Base-by-base conservation (phyloP, 2,797 vertebrate species). In the Sternarchorhynchus goeldii region DNA sequence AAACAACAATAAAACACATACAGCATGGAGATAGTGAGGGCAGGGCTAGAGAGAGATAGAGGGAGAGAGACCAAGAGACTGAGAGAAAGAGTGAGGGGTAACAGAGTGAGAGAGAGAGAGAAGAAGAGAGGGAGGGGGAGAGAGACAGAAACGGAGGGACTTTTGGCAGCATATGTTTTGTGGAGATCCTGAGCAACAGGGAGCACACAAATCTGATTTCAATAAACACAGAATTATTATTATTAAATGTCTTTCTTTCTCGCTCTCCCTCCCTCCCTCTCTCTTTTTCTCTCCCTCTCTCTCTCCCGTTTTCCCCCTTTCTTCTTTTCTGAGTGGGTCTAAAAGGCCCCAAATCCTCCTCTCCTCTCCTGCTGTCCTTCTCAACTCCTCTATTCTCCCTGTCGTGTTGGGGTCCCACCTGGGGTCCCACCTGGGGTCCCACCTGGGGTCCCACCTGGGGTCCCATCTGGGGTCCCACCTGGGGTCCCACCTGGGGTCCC, bases 151-250 rank as follows among this genome's bases (percentile, higher is more conserved):
- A 20, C 25, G 25, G 25, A 25, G 25, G 67, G 57, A 32, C 58
- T 73, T 36, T 36, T 66, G 41, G n/a, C 68, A 29, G 72, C 10
- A 67, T 21, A 25, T 50, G n/a, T 62, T 57, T 50, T 50, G 45
- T 14, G 10, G 10, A 50, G 45, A 10, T 50, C 56, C 36, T 67
- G 50, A 72, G 31, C 29, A 34, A 71, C 41, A 3, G 79, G 60
- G 65, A 81, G 77, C 80, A 78, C 82, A 82, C 78, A 86, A 89
- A 89, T 83, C 85, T 87, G 86, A 88, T 81, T 88, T 83, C 81
- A 90, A 86, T 86, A 89, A 89, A 81, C 77, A 64, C 72, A 79
- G 77, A 80, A 87, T 80, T 74, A 77, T 83, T 83, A 83, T 83
- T 86, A 78, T 85, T 85, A 80, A 21, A 70, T 57, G 63, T 87